Evolutionary conservation across 2,797 vertebrate genomes (phyloP), one percentile per base, ranked within the genome.

Genomic region (Brachyalestes nurse): DNA sequence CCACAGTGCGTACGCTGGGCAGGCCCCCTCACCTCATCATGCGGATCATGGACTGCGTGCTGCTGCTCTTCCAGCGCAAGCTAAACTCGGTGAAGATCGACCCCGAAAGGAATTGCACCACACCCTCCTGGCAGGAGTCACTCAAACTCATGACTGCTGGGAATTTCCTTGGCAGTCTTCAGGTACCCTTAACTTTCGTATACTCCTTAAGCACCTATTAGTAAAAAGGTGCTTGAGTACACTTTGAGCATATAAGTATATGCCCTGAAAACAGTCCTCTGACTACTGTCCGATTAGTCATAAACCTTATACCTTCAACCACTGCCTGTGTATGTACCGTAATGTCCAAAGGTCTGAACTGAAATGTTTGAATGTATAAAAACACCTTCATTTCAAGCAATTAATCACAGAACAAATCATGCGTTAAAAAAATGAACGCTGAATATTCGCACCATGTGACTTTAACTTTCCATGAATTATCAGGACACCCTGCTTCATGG

Each of bases 31-130:
- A 99, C 86, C 96, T 99, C 84, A 97, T 99, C 90, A 99, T 99
- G 98, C 91, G 97, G 2, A 99, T 99, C 90, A 99, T 99, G 98
- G 98, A 99, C 82, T 99, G 97, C 0, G 97, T 99, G 86, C 84
- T 99, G 85, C 93, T 99, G 88, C 95, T 99, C 9, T 97, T 99
- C 89, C 96, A 97, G 80, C 93, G 96, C 65, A 95, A 90, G 80
- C 88, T 99, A 67, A 98, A 96, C 79, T 71, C 90, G 0, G 96
- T 97, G 73, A 97, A 96, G 88, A 78, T 93, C 0, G 97, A 99
- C 88, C 90, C 87, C 0, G 97, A 98, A 79, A 99, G 93, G 88
- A 90, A 91, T 89, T 97, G 96, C 84, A 73, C 85, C 0, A 72
- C 90, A 13, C 96, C 98, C 0, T 99, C 97, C 0, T 99, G 98